Base-by-base conservation (phyloP, 2,113 vertebrate genomes). In the Sterrhoptilus dennistouni region DNA sequence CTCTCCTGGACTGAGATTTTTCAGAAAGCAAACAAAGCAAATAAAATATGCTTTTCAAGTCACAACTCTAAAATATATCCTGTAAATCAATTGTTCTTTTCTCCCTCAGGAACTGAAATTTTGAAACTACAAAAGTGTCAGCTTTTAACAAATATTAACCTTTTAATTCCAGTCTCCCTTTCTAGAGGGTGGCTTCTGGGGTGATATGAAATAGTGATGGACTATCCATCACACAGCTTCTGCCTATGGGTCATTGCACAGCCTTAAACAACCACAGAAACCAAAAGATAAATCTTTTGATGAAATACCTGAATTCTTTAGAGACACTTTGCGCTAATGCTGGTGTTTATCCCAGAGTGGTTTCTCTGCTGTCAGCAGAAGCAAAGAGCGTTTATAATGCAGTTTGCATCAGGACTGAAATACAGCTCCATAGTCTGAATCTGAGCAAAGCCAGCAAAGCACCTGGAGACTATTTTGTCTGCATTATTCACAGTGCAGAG, bases 281-380 rank as follows among this genome's bases (percentile, higher is more conserved):
- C n/a, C 47, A 87, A 85, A 47, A 96, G 96, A 96, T 96, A 95
- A 96, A 96, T 97, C 96, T 98, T 97, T 61, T 90, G 90, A 98
- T 93, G 93, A 96, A 97, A 96, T 90, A 93, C 89, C 92, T 94
- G 92, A 94, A 88, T 97, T 95, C 96, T 95, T 97, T 76, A 69
- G 89, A 96, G 93, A 95, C 92, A 91, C 90, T 98, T 97, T 94
- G 88, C 59, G 16, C 82, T 95, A 96, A 97, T 96, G 94, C 90
- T 60, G 69, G 89, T 92, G 95, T 97, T 98, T 97, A 95, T 94
- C 97, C 93, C 97, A 90, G 84, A 96, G 95, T 87, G 86, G 89
- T 96, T 97, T 93, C 87, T 53, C 61, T 40, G 70, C 93, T 96
- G 95, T 97, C 98, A 96, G 95, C 92, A 97, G 72, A 95, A 90